Percentiles rank a stretch among this genome's conserved stretches.
These are phyloP conservation scores for Leptodactylus fallax DNA, from an alignment of 2,797 vertebrate species.

Conservation along the genomic window DNA sequence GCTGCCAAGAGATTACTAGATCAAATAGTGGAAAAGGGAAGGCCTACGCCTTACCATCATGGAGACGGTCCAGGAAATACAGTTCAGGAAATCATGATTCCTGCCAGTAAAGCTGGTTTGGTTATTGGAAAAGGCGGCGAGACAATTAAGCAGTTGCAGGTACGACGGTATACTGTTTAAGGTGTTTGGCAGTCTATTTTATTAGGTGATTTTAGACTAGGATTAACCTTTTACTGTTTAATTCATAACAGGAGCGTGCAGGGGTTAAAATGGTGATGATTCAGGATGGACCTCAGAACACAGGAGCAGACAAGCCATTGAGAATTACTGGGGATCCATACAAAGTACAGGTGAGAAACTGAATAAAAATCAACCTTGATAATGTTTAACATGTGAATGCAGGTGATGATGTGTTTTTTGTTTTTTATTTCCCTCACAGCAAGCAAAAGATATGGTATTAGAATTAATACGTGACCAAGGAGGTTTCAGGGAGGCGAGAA, in stretches of 20 bases:
- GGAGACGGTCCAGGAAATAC: conserved; percentile 93
- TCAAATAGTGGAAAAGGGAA: conserved; percentile 97
- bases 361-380: background rate
- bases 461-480: conserved; percentile 98
- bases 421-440: conserved; percentile 75
- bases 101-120: conserved; percentile 95
- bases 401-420: no score
- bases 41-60: conserved; percentile 95
- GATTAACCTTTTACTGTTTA: background rate
- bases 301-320: conserved; percentile 96
- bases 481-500: conserved; percentile 94
- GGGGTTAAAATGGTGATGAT: conserved; percentile 99
- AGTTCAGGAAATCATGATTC: conserved; percentile 98
- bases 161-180: conserved; percentile 65
- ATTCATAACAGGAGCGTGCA: conserved; percentile 84
- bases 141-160: conserved; percentile 98
- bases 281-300: conserved; percentile 98
- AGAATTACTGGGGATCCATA: conserved; percentile 98
- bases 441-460: conserved; percentile 99
- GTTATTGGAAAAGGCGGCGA: conserved; percentile 98
- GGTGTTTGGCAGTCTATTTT: background rate
- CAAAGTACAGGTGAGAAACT: conserved; percentile 91
- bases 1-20: conserved; percentile 91
- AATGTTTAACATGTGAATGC: no score
- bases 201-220: background rate